A percentile compares a stretch with the other conserved stretches of the same genome.
Evolutionary conservation across 2,888 invertebrate genomes (phyloP).

Genomic region (Frankliniella fusca): DNA sequence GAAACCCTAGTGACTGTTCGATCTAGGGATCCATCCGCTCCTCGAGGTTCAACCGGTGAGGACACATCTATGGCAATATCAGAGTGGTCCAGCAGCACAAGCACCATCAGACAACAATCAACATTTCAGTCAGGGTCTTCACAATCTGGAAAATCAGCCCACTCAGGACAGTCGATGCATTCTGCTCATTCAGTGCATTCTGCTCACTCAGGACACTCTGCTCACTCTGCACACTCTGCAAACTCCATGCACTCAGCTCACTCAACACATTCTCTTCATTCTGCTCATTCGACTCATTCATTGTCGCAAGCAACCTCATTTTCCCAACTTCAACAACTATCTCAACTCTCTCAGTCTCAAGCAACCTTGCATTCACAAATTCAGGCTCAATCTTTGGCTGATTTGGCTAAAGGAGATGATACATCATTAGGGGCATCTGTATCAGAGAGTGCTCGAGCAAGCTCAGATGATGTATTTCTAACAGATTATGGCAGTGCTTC

Average conservation of each 20-base stretch:
- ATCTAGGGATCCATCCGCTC: slow-evolving; percentile 51
- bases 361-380: slow-evolving; percentile 17
- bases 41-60: slow-evolving; percentile 77
- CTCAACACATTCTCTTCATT: not conserved
- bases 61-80: slow-evolving; percentile 82
- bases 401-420: slow-evolving; percentile 68
- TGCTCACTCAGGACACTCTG: not conserved
- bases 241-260: not conserved
- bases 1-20: slow-evolving; percentile 19
- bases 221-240: not conserved
- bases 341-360: not conserved
- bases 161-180: not conserved
- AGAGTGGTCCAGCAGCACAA: slow-evolving; percentile 84
- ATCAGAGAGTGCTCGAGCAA: slow-evolving; percentile 76
- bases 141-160: not conserved
- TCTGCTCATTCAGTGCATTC: not conserved
- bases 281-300: slow-evolving; percentile 1
- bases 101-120: slow-evolving; percentile 68
- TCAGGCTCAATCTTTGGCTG: slow-evolving; percentile 11
- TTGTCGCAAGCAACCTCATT: slow-evolving; percentile 7
- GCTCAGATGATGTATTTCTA: slow-evolving; percentile 41
- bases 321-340: slow-evolving; percentile 1
- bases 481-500: slow-evolving; percentile 19
- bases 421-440: slow-evolving; percentile 73
- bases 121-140: slow-evolving; percentile 39